These are phyloP conservation scores for Pseudois nayaur DNA, from an alignment of 2,113 vertebrate species.

Conservation along the genomic window DNA sequence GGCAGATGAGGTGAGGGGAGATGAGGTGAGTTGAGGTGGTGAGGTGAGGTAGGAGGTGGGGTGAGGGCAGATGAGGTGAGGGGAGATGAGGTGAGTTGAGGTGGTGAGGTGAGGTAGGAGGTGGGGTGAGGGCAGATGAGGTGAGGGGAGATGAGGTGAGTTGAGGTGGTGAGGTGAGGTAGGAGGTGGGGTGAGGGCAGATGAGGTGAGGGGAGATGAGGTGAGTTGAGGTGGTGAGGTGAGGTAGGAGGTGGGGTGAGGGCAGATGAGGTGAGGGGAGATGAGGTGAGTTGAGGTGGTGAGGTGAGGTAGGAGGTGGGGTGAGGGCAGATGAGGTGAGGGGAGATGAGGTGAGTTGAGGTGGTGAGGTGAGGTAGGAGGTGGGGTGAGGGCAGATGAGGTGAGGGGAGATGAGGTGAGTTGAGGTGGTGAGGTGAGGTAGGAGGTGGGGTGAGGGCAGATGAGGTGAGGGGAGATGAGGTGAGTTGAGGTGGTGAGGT, in stretches of 20 bases:
- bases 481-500: neutral
- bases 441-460: too few species aligned
- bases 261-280: neutral
- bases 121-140: neutral
- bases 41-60: neutral
- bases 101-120: too few species aligned
- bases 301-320: neutral
- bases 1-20: too few species aligned
- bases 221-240: neutral
- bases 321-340: too few species aligned
- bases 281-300: neutral
- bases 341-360: neutral
- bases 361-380: neutral
- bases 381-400: too few species aligned
- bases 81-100: too few species aligned
- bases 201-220: neutral
- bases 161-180: neutral
- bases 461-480: neutral
- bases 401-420: neutral
- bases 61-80: neutral
- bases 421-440: neutral
- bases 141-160: neutral
- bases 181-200: too few species aligned
- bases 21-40: too few species aligned
- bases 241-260: neutral